phyloP scores from a whole-genome alignment of 2,888 invertebrate genomes.

The Scaptodrosophila latifasciaeformis region DNA sequence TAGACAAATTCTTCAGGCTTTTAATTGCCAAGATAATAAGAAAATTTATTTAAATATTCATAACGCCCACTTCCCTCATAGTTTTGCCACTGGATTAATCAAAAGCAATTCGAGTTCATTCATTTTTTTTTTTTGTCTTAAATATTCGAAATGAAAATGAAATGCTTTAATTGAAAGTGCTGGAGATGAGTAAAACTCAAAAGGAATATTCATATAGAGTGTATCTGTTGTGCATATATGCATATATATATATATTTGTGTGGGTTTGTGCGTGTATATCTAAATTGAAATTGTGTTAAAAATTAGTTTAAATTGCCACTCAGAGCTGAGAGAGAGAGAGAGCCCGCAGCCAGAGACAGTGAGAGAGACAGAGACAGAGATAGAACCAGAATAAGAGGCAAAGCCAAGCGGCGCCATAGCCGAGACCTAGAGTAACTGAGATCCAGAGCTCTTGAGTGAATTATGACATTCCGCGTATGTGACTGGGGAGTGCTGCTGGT shows the following conservation, averaged over 20 bases:
- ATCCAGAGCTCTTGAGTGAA: slow-evolving; percentile 35
- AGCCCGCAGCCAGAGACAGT: not conserved
- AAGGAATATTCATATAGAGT: too few relatives aligned
- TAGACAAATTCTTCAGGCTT: too few relatives aligned
- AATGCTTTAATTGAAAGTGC: slow-evolving; percentile 68
- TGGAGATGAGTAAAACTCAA: slow-evolving; percentile 39
- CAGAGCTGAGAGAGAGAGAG: too few relatives aligned
- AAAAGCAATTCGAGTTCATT: slow-evolving; percentile 45
- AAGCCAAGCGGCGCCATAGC: slow-evolving; percentile 25
- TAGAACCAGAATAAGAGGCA: too few relatives aligned
- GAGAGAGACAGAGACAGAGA: too few relatives aligned
- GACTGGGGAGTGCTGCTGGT: slow-evolving; percentile 11
- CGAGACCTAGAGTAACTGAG: too few relatives aligned
- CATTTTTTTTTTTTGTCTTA: too few relatives aligned
- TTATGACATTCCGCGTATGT: slow-evolving; percentile 31
- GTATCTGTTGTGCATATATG: slow-evolving; percentile 10
- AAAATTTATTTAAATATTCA: too few relatives aligned
- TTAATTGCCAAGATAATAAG: not conserved
- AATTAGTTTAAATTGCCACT: slow-evolving; percentile 48
- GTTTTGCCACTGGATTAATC: slow-evolving; percentile 41
- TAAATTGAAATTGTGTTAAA: slow-evolving; percentile 56
- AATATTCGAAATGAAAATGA: slow-evolving; percentile 31
- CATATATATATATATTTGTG: slow-evolving; percentile 14
- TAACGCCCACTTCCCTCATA: slow-evolving; percentile 18
- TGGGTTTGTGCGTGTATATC: slow-evolving; percentile 22